Base-by-base conservation (phyloP, 2,797 vertebrate genomes). In the Sylvia borin region DNA sequence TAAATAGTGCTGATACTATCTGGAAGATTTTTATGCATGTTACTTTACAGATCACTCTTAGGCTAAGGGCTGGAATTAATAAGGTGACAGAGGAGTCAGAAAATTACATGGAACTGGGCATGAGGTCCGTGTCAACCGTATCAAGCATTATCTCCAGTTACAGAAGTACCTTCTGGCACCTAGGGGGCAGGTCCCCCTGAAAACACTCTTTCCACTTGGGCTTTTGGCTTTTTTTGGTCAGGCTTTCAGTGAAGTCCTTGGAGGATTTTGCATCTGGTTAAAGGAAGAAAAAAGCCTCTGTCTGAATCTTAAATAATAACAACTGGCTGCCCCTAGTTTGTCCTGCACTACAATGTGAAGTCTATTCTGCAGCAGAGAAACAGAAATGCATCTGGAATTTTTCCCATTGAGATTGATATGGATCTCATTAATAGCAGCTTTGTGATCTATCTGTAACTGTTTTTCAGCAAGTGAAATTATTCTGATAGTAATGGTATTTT, bases 1-100 rank as follows among this genome's bases (percentile, higher is more conserved):
- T 95, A 94, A 95, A 88, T 68, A 87, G 74, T 47, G 51, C 74
- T 93, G 85, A 95, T 96, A 42, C 36, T 90, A 92, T 96, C 93
- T 93, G 61, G 58, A 89, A 57, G 67, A 78, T 91, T 91, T 88
- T 96, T 94, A 84, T 94, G 88, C 74, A 4, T 81, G 88, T 85
- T 93, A 16, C 58, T 91, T 95, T 91, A 57, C 50, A 94, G 72
- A 93, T 94, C 38, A 64, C 62, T 81, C 32, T 66, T 76, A 62
- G 68, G 32, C 86, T 91, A 32, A 91, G 53, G 34, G 62, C 77
- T 84, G 93, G 73, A 88, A 87, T 87, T 95, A 77, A 82, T 85
- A 72, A 80, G 74, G 51, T 40, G 25, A 65, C 60, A 85, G 74
- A 73, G 50, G 43, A 85, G 75, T 55, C 31, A 67, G 36, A 78